These are phyloP conservation scores for Gavia stellata DNA, from an alignment of 2,113 vertebrate species.

Conservation along the genomic window DNA sequence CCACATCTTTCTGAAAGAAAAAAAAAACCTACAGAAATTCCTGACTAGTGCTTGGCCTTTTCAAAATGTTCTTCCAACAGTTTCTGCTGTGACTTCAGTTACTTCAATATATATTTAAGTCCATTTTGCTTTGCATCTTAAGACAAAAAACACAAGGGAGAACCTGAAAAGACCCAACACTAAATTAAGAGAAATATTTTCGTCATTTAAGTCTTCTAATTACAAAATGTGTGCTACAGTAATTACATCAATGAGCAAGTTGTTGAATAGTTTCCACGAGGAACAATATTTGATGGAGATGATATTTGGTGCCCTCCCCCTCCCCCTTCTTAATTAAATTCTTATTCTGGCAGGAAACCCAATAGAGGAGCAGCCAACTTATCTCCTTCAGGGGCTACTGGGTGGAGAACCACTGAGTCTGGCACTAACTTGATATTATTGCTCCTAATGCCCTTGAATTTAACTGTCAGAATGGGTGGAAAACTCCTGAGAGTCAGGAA, in stretches of 20 bases:
- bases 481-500: background rate
- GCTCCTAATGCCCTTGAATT: background rate
- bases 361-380: background rate
- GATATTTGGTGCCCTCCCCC: background rate
- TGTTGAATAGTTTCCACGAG: constrained; percentile 27
- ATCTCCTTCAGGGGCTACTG: background rate
- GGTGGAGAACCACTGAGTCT: background rate
- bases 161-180: background rate
- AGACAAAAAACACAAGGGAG: background rate
- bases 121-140: background rate
- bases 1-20: background rate
- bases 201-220: constrained; percentile 17
- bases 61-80: constrained; percentile 24
- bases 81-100: constrained; percentile 17
- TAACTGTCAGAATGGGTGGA: background rate
- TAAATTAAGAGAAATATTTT: background rate
- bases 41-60: constrained; percentile 15
- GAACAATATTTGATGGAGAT: background rate
- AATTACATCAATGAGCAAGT: constrained; percentile 2
- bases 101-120: constrained; percentile 40
- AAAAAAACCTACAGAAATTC: background rate
- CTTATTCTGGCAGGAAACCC: constrained; percentile 18
- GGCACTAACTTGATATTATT: background rate
- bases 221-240: background rate
- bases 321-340: constrained; percentile 40